Evolutionary conservation across 2,797 vertebrate species (phyloP), one percentile per base, ranked within the genome.

Genomic region (Coilia nasus): DNA sequence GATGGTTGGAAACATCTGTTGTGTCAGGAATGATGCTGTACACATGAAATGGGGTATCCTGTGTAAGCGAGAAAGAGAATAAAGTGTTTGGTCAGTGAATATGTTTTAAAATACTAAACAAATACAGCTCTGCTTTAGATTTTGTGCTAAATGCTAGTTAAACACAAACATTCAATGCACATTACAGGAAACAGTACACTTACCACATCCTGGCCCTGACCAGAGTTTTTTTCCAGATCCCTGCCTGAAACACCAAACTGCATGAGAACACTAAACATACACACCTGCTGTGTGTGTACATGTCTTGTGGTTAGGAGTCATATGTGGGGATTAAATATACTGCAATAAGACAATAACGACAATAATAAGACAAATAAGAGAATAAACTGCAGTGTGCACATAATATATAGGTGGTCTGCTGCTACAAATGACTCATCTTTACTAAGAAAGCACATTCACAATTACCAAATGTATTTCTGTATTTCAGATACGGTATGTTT

Each of bases 1-100:
- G 57, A 1, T 44, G 2, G 17, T 21, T 46, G 5, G 28, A 21
- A 3, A 28, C 12, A n/a, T 47, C 44, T 17, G 81, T 46, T 28
- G 67, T 23, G 5, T 88, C 54, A 11, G 85, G 17, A 82, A 93
- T 87, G 19, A 46, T 64, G 56, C 59, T 21, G 71, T 92, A 91
- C 9, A 71, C 0, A 9, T 90, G 81, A 41, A 86, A 84, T 4
- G 19, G 23, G 10, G 84, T 81, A 82, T 64, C 10, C 87, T 91
- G 50, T 23, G 54, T 25, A 25, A 1, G 23, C 23, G 1, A 31
- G 1, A 86, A 44, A 85, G 15, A n/a, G 46, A 81, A 25, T 41
- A 78, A 78, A 21, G n/a, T 71, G 23, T 15, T 15, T 31, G 23
- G 25, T 15, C 23, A 71, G 2, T 71, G 12, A 71, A 31, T 11